Evolutionary conservation across 1,140 invertebrate species (phyloP).

Genomic region (Chelonus insularis): DNA sequence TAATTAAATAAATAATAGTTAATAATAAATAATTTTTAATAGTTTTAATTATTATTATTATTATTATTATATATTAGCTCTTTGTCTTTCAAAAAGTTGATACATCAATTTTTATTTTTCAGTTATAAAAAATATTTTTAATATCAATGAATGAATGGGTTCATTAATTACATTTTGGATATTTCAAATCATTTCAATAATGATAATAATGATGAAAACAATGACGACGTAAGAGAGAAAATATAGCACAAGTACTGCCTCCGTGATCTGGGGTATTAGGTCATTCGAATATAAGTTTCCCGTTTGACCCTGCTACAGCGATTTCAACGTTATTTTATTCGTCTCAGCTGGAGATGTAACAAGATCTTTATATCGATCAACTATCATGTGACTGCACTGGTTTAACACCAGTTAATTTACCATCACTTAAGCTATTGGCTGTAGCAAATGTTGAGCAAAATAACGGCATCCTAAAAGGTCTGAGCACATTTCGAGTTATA

Average conservation of each 20-base stretch:
- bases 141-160: too few species aligned
- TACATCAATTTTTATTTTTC: too few species aligned
- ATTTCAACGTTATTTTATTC: constrained; percentile 21
- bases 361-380: constrained; percentile 8
- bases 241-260: constrained; percentile 27
- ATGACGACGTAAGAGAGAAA: constrained; percentile 15
- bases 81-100: too few species aligned
- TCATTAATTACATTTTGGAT: too few species aligned
- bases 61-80: too few species aligned
- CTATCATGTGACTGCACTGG: not conserved
- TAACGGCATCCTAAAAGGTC: constrained; percentile 11
- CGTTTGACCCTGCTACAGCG: constrained; percentile 38
- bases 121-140: too few species aligned
- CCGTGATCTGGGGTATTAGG: constrained; percentile 50
- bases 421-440: constrained; percentile 6
- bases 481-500: constrained; percentile 11
- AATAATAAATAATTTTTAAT: too few species aligned
- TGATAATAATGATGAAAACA: not conserved
- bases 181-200: too few species aligned
- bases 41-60: too few species aligned
- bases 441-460: constrained; percentile 12
- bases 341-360: not conserved
- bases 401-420: constrained; percentile 3
- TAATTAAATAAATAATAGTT: too few species aligned
- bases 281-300: constrained; percentile 48